Evolutionary conservation across 2,113 vertebrate species (phyloP), one percentile per base, ranked within the genome.

Genomic region (Embiotoca jacksoni): DNA sequence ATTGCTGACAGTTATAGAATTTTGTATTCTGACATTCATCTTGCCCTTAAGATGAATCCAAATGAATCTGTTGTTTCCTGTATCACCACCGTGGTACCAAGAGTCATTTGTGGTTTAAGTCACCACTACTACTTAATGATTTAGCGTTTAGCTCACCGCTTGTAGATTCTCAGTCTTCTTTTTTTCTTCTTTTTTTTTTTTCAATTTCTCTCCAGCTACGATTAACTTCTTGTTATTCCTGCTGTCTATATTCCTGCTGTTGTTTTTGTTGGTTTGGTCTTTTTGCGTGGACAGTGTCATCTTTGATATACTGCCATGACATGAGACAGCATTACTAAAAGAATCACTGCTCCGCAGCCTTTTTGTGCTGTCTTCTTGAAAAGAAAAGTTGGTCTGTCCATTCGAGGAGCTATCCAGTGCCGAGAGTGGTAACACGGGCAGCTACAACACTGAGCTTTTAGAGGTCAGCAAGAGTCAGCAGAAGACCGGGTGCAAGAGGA

Each of bases 331-430:
- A 30, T 67, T 67, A 46, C 75, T 23, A 53, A 56, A 62, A 2
- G 57, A 67, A 33, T 37, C 15, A 3, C 53, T 30, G 35, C 60
- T 16, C 68, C 32, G 2, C 47, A 2, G 37, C 55, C 52, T 44
- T 35, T 41, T 66, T 75, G 50, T 15, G 15, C 75, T 37, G 37
- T 65, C 39, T 55, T 75, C 3, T 60, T 59, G 15, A 3, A 65
- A 77, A 75, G 65, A 44, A 53, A 72, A 88, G 62, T 62, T 16
- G 44, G 57, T 30, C 39, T 53, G 64, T 63, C 64, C 78, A 30
- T 62, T 80, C 35, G 8, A 73, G 68, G 88, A 92, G 88, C 89
- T 91, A 89, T 88, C 83, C 41, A n/a, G 86, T 80, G 84, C 91
- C 89, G 92, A 93, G 91, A 88, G 73, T 52, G 59, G 81, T 61